These are phyloP conservation scores for Crossocerus cetratus DNA, from an alignment of 2,888 invertebrate genomes.

Conservation along the genomic window DNA sequence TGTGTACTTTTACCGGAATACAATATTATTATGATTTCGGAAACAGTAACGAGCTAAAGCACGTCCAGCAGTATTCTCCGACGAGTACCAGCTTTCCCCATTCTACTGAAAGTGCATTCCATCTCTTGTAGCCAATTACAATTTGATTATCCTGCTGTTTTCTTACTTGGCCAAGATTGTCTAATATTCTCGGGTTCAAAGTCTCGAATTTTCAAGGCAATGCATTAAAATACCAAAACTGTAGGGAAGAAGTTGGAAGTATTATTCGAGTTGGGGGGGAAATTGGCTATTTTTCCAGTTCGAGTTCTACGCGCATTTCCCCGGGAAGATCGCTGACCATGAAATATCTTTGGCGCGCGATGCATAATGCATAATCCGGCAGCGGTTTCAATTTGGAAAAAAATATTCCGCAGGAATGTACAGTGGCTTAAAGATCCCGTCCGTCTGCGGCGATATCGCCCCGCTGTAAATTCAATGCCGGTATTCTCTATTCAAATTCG, in stretches of 20 bases:
- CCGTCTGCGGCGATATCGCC: constrained; percentile 23
- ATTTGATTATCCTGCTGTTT: too few species aligned
- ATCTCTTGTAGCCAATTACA: too few species aligned
- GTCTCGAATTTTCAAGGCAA: too few species aligned
- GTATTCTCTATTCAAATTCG: constrained; percentile 50
- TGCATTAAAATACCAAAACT: too few species aligned
- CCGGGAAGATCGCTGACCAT: constrained; percentile 27
- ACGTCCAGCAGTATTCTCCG: too few species aligned
- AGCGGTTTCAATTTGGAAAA: constrained; percentile 47
- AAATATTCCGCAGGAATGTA: constrained; percentile 37
- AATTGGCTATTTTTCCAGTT: constrained; percentile 13
- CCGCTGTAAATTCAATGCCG: constrained; percentile 38
- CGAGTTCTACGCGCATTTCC: constrained; percentile 16
- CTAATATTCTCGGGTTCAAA: too few species aligned
- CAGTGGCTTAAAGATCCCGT: constrained; percentile 33
- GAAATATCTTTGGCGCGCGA: constrained; percentile 42
- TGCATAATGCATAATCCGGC: constrained; percentile 50
- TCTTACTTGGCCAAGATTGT: too few species aligned
- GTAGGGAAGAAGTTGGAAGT: not conserved
- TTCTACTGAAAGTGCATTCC: too few species aligned
- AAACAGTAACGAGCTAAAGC: too few species aligned
- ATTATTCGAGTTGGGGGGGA: not conserved
- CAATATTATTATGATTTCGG: too few species aligned
- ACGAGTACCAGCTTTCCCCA: too few species aligned
- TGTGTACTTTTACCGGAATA: too few species aligned